These are phyloP conservation scores for Antheraea yamamai DNA, from an alignment of 2,888 invertebrate genomes.

Conservation along the genomic window DNA sequence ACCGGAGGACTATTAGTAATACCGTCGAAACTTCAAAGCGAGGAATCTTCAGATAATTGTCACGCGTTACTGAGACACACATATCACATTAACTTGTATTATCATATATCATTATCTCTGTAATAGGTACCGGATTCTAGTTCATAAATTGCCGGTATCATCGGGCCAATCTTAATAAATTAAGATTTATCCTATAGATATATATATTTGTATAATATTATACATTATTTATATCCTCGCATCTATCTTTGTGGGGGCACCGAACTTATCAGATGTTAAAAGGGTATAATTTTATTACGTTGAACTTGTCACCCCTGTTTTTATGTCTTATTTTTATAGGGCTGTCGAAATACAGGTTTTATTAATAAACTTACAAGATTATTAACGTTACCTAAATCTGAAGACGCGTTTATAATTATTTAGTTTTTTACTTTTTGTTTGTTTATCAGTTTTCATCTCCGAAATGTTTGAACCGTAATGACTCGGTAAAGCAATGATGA, in stretches of 20 bases:
- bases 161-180: constrained; percentile 72
- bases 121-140: constrained; percentile 46
- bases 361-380: background rate
- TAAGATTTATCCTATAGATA: constrained; percentile 64
- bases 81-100: constrained; percentile 40
- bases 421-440: background rate
- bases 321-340: constrained; percentile 41
- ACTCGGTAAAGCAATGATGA: no score
- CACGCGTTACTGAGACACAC: constrained; percentile 31
- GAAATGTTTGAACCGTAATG: no score
- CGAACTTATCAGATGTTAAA: constrained; percentile 65
- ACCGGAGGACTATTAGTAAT: background rate
- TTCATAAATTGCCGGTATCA: constrained; percentile 45
- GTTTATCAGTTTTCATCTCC: no score
- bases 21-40: background rate
- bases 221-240: constrained; percentile 61
- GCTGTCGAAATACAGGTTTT: constrained; percentile 35
- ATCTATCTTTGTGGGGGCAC: constrained; percentile 53
- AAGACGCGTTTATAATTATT: background rate
- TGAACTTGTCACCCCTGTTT: constrained; percentile 62
- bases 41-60: background rate
- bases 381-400: no score
- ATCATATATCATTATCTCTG: constrained; percentile 61
- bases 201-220: constrained; percentile 57
- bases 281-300: constrained; percentile 63